Evolutionary conservation across 2,113 vertebrate species (phyloP).

Genomic region (Notarius quadriscutis): DNA sequence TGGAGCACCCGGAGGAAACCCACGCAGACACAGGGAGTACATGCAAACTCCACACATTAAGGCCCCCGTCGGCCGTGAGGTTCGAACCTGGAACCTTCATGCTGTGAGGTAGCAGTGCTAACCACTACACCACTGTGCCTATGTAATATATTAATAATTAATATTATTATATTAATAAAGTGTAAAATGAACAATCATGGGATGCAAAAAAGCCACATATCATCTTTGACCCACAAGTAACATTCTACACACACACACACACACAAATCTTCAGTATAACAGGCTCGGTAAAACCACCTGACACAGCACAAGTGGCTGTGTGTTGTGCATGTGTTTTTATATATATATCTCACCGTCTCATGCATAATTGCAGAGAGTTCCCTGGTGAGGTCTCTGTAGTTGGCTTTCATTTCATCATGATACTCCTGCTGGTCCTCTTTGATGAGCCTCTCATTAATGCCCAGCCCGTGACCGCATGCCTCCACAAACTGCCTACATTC

Average conservation of each 20-base stretch:
- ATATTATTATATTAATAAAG: background rate
- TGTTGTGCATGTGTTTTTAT: background rate
- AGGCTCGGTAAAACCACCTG: background rate
- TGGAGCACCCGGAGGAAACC: too few species aligned
- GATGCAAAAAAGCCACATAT: background rate
- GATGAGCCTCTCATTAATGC: slow-evolving; percentile 91
- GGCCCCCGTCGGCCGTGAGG: too few species aligned
- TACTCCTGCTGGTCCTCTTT: slow-evolving; percentile 98
- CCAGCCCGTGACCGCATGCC: slow-evolving; percentile 90
- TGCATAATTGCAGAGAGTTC: slow-evolving; percentile 97
- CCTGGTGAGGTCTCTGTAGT: slow-evolving; percentile 90
- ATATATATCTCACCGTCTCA: slow-evolving; percentile 81
- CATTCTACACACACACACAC: background rate
- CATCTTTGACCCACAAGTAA: background rate
- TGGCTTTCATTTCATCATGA: slow-evolving; percentile 98
- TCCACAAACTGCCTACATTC: slow-evolving; percentile 92
- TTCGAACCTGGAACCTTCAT: too few species aligned
- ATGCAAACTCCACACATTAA: too few species aligned
- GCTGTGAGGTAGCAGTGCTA: too few species aligned
- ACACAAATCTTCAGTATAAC: background rate
- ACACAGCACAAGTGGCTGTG: background rate
- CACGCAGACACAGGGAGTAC: too few species aligned
- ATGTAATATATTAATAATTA: too few species aligned
- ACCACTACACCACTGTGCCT: too few species aligned
- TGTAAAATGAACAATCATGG: background rate